Evolutionary conservation across 2,888 invertebrate genomes (phyloP).

Genomic region (Augiades crinisus): DNA sequence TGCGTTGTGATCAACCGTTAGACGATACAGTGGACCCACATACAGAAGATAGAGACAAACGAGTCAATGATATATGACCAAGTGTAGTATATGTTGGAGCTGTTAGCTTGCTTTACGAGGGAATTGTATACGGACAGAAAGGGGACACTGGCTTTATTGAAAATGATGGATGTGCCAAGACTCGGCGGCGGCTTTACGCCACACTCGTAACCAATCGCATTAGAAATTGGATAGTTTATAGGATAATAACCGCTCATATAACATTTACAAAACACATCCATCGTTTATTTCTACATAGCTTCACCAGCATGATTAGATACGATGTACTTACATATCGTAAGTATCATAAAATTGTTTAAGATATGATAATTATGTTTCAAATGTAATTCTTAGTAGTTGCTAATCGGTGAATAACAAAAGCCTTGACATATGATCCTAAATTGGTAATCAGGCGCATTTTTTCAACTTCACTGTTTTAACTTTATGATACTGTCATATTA

Average conservation of each 20-base stretch:
- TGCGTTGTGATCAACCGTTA: slow-evolving; percentile 73
- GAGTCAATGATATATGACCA: slow-evolving; percentile 61
- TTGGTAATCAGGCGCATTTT: not conserved
- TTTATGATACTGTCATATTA: too few relatives aligned
- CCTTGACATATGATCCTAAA: not conserved
- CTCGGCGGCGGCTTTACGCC: not conserved
- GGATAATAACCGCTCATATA: not conserved
- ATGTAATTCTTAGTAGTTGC: not conserved
- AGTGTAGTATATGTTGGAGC: slow-evolving; percentile 38
- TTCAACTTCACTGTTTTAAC: not conserved
- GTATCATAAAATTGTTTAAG: not conserved
- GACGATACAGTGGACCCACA: slow-evolving; percentile 56
- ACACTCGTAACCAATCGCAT: slow-evolving; percentile 6
- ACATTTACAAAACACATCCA: not conserved
- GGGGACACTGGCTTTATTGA: slow-evolving; percentile 37
- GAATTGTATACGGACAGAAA: slow-evolving; percentile 49
- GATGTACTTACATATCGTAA: not conserved
- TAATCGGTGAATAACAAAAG: not conserved
- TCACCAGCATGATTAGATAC: too few relatives aligned
- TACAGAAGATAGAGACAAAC: slow-evolving; percentile 54
- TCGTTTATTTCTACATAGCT: too few relatives aligned
- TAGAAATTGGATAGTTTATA: slow-evolving; percentile 14
- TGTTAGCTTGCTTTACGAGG: slow-evolving; percentile 41
- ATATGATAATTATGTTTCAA: not conserved
- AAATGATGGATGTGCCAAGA: slow-evolving; percentile 24